Evolutionary conservation across 2,888 invertebrate genomes (phyloP).

Genomic region (Thera britannica): DNA sequence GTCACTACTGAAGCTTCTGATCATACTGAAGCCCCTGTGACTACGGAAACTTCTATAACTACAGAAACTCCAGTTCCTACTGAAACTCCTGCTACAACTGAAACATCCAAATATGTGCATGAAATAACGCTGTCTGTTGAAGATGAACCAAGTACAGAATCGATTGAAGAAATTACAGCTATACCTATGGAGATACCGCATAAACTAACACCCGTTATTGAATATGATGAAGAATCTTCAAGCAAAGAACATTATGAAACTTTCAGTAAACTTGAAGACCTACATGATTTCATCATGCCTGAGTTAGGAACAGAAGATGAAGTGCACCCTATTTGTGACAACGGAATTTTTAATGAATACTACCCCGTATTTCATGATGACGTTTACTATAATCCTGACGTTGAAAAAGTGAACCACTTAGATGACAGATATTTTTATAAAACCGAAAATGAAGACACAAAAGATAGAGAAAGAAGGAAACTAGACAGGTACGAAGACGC

Average conservation of each 20-base stretch:
- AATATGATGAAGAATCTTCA: conserved; percentile 29
- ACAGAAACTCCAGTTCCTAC: conserved; percentile 7
- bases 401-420: conserved; percentile 54
- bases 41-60: conserved; percentile 23
- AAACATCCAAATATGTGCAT: conserved; percentile 35
- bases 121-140: conserved; percentile 38
- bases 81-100: conserved; percentile 24
- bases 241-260: conserved; percentile 29
- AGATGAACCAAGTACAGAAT: conserved; percentile 31
- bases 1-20: conserved; percentile 15
- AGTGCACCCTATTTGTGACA: conserved; percentile 46
- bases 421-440: conserved; percentile 61
- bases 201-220: conserved; percentile 21
- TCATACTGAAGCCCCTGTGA: conserved; percentile 3
- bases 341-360: conserved; percentile 64
- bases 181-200: conserved; percentile 38
- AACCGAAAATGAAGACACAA: conserved; percentile 46
- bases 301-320: conserved; percentile 49
- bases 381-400: conserved; percentile 47
- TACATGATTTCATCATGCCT: conserved; percentile 35
- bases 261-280: conserved; percentile 33
- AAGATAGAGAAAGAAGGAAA: conserved; percentile 33
- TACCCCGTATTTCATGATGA: conserved; percentile 70
- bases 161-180: conserved; percentile 32
- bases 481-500: conserved; percentile 29